phyloP scores from a whole-genome alignment of 2,888 invertebrate genomes.

The Pristionchus fissidentatus region DNA sequence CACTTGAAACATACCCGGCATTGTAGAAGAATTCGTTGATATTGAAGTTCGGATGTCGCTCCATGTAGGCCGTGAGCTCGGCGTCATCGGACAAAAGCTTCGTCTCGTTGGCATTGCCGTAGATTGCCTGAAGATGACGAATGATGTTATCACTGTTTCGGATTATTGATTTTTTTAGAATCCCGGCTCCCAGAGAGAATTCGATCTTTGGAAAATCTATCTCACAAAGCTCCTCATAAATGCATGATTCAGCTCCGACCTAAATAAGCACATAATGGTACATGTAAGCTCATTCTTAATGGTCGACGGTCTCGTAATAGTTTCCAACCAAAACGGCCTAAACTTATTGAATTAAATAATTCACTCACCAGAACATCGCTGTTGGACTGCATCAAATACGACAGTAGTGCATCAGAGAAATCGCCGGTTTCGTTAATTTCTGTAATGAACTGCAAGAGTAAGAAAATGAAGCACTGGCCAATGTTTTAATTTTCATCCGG shows the following conservation, averaged over 20 bases:
- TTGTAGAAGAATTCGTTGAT: constrained; percentile 64
- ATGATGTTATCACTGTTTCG: too few relatives aligned
- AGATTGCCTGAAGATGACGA: constrained; percentile 4
- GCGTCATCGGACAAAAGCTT: constrained; percentile 51
- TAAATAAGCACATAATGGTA: neutral
- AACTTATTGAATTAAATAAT: neutral
- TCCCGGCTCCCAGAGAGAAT: neutral
- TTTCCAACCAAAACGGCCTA: too few relatives aligned
- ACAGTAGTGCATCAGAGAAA: constrained; percentile 64
- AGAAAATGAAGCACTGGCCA: neutral
- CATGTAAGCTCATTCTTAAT: neutral
- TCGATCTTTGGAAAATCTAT: neutral
- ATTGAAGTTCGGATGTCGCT: constrained; percentile 59
- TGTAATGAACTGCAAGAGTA: constrained; percentile 41
- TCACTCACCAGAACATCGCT: constrained; percentile 56
- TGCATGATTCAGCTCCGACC: neutral
- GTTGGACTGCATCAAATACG: constrained; percentile 66
- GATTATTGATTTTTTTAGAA: neutral
- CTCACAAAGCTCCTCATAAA: neutral
- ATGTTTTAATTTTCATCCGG: too few relatives aligned
- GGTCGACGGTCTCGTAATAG: neutral
- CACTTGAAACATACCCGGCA: constrained; percentile 55
- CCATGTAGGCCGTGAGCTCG: constrained; percentile 51
- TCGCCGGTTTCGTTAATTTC: constrained; percentile 64
- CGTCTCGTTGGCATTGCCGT: constrained; percentile 29